phyloP scores from a whole-genome alignment of 1,140 invertebrate genomes.

The Bilobella aurantiaca region DNA sequence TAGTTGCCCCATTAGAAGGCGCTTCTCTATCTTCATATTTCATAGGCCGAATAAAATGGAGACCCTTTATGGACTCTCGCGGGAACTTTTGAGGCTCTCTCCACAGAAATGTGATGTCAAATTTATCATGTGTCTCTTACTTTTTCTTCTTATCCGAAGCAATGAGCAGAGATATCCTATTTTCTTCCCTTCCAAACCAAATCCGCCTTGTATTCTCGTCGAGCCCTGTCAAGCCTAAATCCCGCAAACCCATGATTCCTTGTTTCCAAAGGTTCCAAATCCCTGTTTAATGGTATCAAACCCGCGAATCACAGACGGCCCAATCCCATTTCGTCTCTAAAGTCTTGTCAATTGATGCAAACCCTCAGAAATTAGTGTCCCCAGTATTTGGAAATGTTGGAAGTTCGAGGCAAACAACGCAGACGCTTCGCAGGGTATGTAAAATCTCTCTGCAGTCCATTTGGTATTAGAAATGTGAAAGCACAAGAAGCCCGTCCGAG shows the following conservation, averaged over 20 bases:
- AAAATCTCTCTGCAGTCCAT: no score
- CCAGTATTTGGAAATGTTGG: no score
- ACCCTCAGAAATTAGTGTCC: not conserved
- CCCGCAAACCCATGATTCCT: not conserved
- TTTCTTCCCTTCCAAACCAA: not conserved
- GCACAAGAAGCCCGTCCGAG: no score
- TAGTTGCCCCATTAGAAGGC: not conserved
- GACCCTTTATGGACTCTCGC: constrained; percentile 1
- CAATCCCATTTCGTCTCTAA: not conserved
- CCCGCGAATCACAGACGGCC: no score
- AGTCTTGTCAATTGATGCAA: not conserved
- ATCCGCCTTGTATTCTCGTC: not conserved
- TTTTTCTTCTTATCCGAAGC: not conserved
- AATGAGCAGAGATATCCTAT: not conserved
- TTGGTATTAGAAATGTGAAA: no score
- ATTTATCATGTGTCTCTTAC: not conserved
- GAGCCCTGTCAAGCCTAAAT: not conserved
- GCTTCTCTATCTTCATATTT: not conserved
- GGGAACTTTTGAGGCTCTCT: not conserved
- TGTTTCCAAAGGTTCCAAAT: not conserved
- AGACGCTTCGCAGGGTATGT: no score
- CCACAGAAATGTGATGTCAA: not conserved
- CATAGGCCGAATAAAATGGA: not conserved
- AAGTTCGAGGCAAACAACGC: no score
- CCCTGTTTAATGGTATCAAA: not conserved